phyloP scores from a whole-genome alignment of 2,888 invertebrate genomes.

The Thumatha senex region DNA sequence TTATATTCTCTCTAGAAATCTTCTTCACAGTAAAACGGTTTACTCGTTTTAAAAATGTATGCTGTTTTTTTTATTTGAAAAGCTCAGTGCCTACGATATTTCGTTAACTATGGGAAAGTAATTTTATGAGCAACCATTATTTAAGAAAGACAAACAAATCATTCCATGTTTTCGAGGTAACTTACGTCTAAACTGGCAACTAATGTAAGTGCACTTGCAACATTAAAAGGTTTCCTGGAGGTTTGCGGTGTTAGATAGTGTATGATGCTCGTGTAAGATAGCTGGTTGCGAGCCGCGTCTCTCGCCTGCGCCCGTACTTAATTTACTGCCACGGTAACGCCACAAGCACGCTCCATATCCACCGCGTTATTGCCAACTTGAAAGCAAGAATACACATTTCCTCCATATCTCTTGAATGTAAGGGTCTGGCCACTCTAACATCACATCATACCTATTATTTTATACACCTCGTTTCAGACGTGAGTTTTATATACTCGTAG shows the following conservation, averaged over 20 bases:
- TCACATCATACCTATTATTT: slow-evolving; percentile 57
- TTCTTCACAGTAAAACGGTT: slow-evolving; percentile 33
- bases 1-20: slow-evolving; percentile 63
- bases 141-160: background rate
- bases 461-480: slow-evolving; percentile 45
- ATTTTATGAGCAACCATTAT: slow-evolving; percentile 1
- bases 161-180: too few relatives aligned
- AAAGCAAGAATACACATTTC: slow-evolving; percentile 80
- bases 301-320: slow-evolving; percentile 63
- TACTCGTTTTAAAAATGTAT: slow-evolving; percentile 12
- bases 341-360: slow-evolving; percentile 79
- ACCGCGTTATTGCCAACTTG: slow-evolving; percentile 80
- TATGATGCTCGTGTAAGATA: slow-evolving; percentile 61
- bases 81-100: background rate
- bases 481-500: slow-evolving; percentile 43
- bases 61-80: background rate
- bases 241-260: slow-evolving; percentile 51
- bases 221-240: slow-evolving; percentile 51
- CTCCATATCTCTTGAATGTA: slow-evolving; percentile 74
- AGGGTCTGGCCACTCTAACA: slow-evolving; percentile 66
- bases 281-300: slow-evolving; percentile 60
- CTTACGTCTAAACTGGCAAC: slow-evolving; percentile 44
- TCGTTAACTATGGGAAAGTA: slow-evolving; percentile 6
- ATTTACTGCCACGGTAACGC: slow-evolving; percentile 79
- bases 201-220: slow-evolving; percentile 51